Base-by-base conservation (phyloP, 2,888 invertebrate genomes). In the Drymonia ruficornis region DNA sequence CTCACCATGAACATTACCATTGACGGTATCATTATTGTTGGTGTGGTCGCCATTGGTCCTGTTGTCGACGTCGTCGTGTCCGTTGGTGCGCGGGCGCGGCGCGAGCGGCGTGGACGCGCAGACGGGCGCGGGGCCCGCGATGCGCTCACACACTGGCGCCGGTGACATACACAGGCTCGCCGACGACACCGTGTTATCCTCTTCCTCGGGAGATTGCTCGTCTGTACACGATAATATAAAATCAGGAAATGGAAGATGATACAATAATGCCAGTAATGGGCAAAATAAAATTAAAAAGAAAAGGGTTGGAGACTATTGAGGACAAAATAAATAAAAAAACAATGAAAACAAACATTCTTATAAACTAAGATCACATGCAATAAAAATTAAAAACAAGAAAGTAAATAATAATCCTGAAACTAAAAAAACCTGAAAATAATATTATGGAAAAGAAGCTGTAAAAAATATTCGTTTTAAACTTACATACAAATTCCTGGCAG, bases 121-220 rank as follows among this genome's bases (percentile, higher is more conserved):
- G 11, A 84, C 64, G 44, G 91, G 90, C 56, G 83, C 83, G 38
- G 31, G 31, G 11, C 3, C 11, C 31, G 86, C 75, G 34, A 68
- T 69, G 5, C 72, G 40, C 29, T 61, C 60, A 49, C 59, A 29
- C 29, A 54, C 67, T 43, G 70, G 56, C 5, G 69, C 61, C 1
- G 91, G 90, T 4, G 91, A 91, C 84, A 91, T 83, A 69, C 90
- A 89, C 0, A 90, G 71, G 34, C 91, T 91, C 8, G 90, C 90
- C 0, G 90, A 88, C 0, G 91, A 91, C 8, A 89, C 76, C 12
- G 91, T 90, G 57, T 81, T 80, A 54, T 91, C 89, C 38, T 87
- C 89, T 59, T 65, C 71, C 50, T 86, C 88, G 16, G 81, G 80
- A 0, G 89, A 86, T 28, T 74, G 72, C 1, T 84, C 89, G 62